A percentile compares a stretch with the other conserved stretches of the same genome.
These are phyloP conservation scores for Dallia pectoralis DNA, from an alignment of 2,797 vertebrate species.

Conservation along the genomic window DNA sequence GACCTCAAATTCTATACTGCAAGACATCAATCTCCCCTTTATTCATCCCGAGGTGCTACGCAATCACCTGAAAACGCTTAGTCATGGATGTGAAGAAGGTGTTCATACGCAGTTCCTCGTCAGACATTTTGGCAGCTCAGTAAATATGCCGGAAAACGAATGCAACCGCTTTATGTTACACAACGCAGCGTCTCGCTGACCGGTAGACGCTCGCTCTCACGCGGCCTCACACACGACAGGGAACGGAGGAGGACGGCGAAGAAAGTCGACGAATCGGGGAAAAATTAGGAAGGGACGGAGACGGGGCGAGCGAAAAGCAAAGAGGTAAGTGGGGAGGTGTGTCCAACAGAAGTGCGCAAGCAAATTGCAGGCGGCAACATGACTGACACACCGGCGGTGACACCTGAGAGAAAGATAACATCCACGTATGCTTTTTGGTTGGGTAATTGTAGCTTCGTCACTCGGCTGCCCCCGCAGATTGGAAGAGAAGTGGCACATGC, in stretches of 20 bases:
- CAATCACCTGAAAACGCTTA: background rate
- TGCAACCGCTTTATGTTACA: slow-evolving; percentile 24
- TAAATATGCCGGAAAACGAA: background rate
- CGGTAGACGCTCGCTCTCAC: slow-evolving; percentile 7
- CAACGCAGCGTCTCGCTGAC: background rate
- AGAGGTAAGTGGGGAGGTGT: background rate
- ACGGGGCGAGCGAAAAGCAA: background rate
- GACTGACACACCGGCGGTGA: background rate
- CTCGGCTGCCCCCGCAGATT: slow-evolving; percentile 8
- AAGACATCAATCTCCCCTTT: background rate
- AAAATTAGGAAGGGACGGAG: slow-evolving; percentile 7
- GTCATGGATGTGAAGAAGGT: background rate
- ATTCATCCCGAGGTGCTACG: background rate
- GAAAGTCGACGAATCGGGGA: background rate
- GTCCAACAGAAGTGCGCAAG: slow-evolving; percentile 33
- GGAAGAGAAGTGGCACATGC: background rate
- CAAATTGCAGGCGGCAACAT: slow-evolving; percentile 31
- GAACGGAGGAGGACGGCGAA: background rate
- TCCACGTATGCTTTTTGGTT: slow-evolving; percentile 14
- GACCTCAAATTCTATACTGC: background rate
- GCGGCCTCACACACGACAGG: slow-evolving; percentile 17
- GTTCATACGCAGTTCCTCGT: background rate
- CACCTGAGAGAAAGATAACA: slow-evolving; percentile 41
- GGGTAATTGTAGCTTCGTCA: slow-evolving; percentile 34
- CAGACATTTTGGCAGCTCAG: background rate